Base-by-base conservation (phyloP, 2,113 vertebrate species). In the Catharus fuscescens region DNA sequence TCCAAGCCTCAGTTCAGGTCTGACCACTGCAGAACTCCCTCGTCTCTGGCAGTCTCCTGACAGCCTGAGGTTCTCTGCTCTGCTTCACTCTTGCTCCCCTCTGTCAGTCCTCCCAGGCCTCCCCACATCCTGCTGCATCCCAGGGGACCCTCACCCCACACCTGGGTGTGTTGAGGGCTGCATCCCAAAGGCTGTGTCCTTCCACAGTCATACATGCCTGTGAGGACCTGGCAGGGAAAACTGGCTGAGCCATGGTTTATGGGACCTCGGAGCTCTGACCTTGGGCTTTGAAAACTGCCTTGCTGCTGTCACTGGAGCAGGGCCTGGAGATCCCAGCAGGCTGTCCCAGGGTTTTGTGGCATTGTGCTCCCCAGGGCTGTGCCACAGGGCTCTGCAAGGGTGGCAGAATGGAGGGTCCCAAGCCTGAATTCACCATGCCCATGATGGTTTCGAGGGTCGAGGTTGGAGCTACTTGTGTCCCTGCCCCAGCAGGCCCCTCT, bases 361-460 rank as follows among this genome's bases (percentile, higher is more conserved):
- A 42, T 6, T 14, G 5, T 24, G 16, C 18, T 80, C n/a, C 45
- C 16, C 72, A 40, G 77, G 3, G 2, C 42, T 76, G 34, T 48
- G 54, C 54, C 2, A 0, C 3, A 9, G 52, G 16, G 9, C 25
- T 77, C 47, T 57, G 66, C 9, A 28, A 31, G 11, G 8, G 12
- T 18, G 38, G 29, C 36, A 53, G 21, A 31, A 36, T 21, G 40
- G 31, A 80, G 66, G 20, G 28, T 61, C 45, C 25, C 31, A 50
- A 4, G 28, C 42, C 45, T 60, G 36, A 42, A 32, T 47, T 80
- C 44, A 25, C 59, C 34, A 7, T 21, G 10, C 10, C 12, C n/a
- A 6, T 0, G 0, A 5, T 53, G 38, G 34, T 26, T 72, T 56
- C 60, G 44, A 60, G 66, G 23, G 29, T 47, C 0, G 0, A 47